These are phyloP conservation scores for Synergus laeviventris DNA, from an alignment of 2,888 invertebrate species.

Conservation along the genomic window DNA sequence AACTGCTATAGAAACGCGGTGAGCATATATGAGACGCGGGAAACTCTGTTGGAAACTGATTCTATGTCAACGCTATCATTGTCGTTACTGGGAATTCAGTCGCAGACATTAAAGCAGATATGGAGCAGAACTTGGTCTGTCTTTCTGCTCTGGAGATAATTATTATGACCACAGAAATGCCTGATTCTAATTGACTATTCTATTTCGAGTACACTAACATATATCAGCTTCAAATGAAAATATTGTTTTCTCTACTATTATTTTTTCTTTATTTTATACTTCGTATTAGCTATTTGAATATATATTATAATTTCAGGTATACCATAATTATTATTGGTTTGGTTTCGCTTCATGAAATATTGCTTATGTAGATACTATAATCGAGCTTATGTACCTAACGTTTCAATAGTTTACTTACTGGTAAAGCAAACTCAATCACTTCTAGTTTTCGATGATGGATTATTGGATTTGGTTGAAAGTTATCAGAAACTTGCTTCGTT, in stretches of 20 bases:
- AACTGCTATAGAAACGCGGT: neutral
- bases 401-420: conserved; percentile 8
- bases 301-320: too few relatives aligned
- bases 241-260: neutral
- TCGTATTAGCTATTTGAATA: too few relatives aligned
- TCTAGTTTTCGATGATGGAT: neutral
- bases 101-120: conserved; percentile 5
- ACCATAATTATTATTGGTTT: too few relatives aligned
- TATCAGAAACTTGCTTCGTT: neutral
- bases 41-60: conserved; percentile 29
- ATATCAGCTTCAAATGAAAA: too few relatives aligned
- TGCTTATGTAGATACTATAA: neutral
- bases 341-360: too few relatives aligned
- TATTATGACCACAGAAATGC: too few relatives aligned
- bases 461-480: neutral
- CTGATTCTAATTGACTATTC: neutral
- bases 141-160: neutral
- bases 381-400: neutral
- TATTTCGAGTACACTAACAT: neutral
- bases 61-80: conserved; percentile 1
- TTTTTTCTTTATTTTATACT: neutral
- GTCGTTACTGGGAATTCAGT: neutral
- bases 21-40: neutral
- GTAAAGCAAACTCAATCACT: neutral
- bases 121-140: neutral